Base-by-base conservation (phyloP, 2,113 vertebrate genomes). In the Noctilio leporinus region DNA sequence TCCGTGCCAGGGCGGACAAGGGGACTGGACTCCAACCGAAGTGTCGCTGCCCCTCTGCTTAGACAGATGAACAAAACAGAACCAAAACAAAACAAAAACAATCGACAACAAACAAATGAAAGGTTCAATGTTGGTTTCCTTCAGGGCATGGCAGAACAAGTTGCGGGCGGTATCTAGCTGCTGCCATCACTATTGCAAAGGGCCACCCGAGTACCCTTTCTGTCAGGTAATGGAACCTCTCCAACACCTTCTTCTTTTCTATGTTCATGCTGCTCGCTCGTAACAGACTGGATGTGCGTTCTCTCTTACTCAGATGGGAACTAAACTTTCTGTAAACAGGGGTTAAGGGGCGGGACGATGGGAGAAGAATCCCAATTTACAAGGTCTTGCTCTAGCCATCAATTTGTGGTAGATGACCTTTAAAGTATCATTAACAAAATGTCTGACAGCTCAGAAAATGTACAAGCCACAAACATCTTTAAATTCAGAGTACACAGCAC, bases 391-490 rank as follows among this genome's bases (percentile, higher is more conserved):
- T 97, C 86, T 97, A 96, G 96, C 97, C 97, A 97, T 97, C 8
- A 19, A 86, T 97, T 95, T 91, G 89, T 55, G 95, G 95, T 55
- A 97, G 96, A 95, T 78, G 96, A 98, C 98, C 97, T 96, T 97
- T 95, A 96, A 96, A 96, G 96, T 91, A 97, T 95, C 97, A 95
- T 96, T 96, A 98, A 98, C 93, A 97, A 97, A 98, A 97, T 33
- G 97, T 98, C 98, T 93, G 87, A 98, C 96, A 97, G 98, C 97
- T 98, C 97, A 97, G 97, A 98, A 98, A 98, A 98, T 96, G 98
- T 96, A 98, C 96, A 98, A 98, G 98, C 97, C 97, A 98, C 98
- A 98, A 98, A 98, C 98, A 98, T 35, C 97, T 97, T 93, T 97
- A 95, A 97, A 97, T 55, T 96, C 97, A 94, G 96, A 98, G 98